Evolutionary conservation across 1,140 invertebrate species (phyloP).

Genomic region (Macrostomum lignano): DNA sequence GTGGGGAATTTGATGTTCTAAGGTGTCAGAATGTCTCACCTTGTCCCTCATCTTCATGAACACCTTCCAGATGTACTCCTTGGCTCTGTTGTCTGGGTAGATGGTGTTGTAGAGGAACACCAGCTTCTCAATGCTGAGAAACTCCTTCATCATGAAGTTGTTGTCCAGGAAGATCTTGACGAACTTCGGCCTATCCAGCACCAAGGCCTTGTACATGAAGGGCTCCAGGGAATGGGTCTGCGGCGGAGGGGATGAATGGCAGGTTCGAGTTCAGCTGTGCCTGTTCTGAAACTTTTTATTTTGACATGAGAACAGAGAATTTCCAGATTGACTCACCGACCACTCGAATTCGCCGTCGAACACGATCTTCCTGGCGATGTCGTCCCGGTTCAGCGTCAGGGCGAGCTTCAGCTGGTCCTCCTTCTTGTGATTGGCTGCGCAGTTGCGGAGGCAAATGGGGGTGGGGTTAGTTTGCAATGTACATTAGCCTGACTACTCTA

Average conservation of each 20-base stretch:
- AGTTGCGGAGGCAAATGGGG: too few relatives aligned
- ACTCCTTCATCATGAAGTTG: constrained; percentile 26
- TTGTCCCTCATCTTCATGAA: constrained; percentile 5
- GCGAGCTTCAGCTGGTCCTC: constrained; percentile 27
- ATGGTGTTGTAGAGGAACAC: constrained; percentile 25
- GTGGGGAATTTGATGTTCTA: too few relatives aligned
- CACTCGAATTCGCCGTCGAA: constrained; percentile 19
- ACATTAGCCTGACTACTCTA: too few relatives aligned
- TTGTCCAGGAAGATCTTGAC: constrained; percentile 27
- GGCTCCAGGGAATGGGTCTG: too few relatives aligned
- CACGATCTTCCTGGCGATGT: constrained; percentile 26
- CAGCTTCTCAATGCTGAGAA: constrained; percentile 20
- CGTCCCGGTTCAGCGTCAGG: constrained; percentile 29
- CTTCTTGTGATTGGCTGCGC: constrained; percentile 17
- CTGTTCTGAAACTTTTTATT: too few relatives aligned
- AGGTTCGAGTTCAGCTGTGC: too few relatives aligned
- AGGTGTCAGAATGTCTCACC: constrained; percentile 10
- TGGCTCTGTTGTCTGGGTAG: too few relatives aligned
- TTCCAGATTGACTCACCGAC: constrained; percentile 13
- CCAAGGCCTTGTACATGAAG: constrained; percentile 25
- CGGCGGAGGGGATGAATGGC: too few relatives aligned
- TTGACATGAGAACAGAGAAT: too few relatives aligned
- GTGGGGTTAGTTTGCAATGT: too few relatives aligned
- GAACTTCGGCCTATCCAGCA: constrained; percentile 26
- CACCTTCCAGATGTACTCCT: constrained; percentile 3